Evolutionary conservation across 2,888 invertebrate species (phyloP), one percentile per base, ranked within the genome.

Genomic region (Ceraclea dissimilis): DNA sequence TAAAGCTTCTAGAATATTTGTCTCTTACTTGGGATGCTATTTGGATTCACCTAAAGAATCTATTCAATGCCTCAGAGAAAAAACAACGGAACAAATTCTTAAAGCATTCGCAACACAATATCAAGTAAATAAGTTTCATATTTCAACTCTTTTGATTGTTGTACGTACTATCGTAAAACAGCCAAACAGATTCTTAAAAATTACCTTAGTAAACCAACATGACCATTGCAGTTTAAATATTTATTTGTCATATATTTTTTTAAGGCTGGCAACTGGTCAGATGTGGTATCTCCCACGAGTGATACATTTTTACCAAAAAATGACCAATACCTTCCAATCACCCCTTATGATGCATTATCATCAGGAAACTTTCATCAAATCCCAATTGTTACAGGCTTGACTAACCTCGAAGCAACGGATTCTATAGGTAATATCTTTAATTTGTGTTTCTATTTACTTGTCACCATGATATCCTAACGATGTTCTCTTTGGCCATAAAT

Each of bases 311-410:
- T 86, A 59, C 76, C 80, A 47, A 75, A 75, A 59, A 73, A 77
- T 4, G 80, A 83, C 64, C 81, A 81, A 65, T 85, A 83, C 67
- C 71, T 85, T 62, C 82, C 84, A 5, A 65, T 69, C 56, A 73
- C 80, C 58, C 78, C 85, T 33, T 66, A 72, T 31, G 69, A 71
- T 58, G 79, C 80, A 44, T 68, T 86, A 22, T 73, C 77, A 60
- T 67, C 69, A 43, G 77, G 80, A 56, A 71, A 75, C 57, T 79
- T 75, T 63, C 70, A 76, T 55, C 79, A 81, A 68, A 78, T 88
- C 16, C 84, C 87, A 22, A 70, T 87, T 48, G 70, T 89, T 54
- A 76, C 85, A 51, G 88, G 88, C 19, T 78, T 85, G 51, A 80
- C 82, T n/a, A 81, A 81, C 64, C 80, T 85, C 62, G 85, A 86